Percentiles rank a stretch among this genome's conserved stretches.
Conservation (phyloP, 2,797 vertebrate genomes). For the Poecilia picta region DNA sequence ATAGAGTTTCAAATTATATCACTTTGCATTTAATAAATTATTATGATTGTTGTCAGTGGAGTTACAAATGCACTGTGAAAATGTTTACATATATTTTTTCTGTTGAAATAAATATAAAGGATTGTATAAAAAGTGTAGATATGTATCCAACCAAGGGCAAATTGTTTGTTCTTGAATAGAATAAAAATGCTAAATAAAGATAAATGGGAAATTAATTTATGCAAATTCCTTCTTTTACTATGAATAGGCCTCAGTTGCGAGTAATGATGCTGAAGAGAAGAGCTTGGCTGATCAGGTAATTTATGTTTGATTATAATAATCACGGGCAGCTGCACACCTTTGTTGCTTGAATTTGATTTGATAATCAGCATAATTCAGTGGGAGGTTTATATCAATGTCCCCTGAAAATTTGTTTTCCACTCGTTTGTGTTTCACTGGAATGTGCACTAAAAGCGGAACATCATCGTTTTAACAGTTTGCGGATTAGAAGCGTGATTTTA, state of each 20-base stretch:
- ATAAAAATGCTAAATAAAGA: constrained; percentile 54
- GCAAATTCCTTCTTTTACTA: constrained; percentile 2
- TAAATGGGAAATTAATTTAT: constrained; percentile 24
- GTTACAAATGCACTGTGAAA: constrained; percentile 69
- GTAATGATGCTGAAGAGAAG: background rate
- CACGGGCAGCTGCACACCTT: background rate
- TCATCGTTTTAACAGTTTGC: background rate
- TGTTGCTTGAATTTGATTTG: background rate
- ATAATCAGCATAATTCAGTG: background rate
- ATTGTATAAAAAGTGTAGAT: constrained; percentile 51
- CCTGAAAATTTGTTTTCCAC: background rate
- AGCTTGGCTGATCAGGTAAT: background rate
- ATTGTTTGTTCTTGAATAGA: constrained; percentile 44
- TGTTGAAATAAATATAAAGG: constrained; percentile 35
- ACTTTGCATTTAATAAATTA: constrained; percentile 44
- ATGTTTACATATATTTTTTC: constrained; percentile 64
- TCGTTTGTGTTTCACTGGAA: background rate
- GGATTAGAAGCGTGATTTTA: background rate
- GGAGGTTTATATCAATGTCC: background rate
- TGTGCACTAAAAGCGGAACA: background rate
- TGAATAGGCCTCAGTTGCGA: background rate
- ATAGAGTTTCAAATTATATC: constrained; percentile 40
- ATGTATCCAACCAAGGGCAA: constrained; percentile 34
- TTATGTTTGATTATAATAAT: background rate
- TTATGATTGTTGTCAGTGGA: constrained; percentile 62